Evolutionary conservation across 2,888 invertebrate species (phyloP), one percentile per base, ranked within the genome.

Genomic region (Drosophila pseudotalamancana): DNA sequence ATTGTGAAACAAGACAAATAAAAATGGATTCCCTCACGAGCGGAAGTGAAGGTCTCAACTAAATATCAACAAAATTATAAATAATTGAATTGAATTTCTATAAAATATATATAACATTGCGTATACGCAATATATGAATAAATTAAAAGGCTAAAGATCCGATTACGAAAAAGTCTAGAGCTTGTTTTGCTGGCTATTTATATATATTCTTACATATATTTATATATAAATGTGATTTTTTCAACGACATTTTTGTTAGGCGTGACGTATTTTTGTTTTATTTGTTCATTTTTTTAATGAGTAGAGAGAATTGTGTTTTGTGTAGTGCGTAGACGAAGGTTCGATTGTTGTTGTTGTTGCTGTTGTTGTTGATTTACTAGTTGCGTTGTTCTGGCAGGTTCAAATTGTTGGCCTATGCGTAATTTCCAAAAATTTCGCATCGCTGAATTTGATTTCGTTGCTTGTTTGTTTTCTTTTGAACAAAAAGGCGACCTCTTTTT

Each of bases 401-500:
- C 65, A 79, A 72, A 72, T 62, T 32, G 32, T 49, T 39, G 16
- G 43, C n/a, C 67, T 42, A 57, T 64, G 66, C 61, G 76, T 82
- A 65, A 64, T 63, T 79, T 77, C 61, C 59, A 68, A 59, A 62
- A 75, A 72, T 64, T 65, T 54, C 61, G 57, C 61, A 54, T 56
- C 60, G 11, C 35, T 43, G 37, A 68, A 57, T 77, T 54, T 63
- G 61, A 59, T 54, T 77, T 63, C 25, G 43, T 42, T 70, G 50
- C 23, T 54, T 71, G 35, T 68, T 66, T 62, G 45, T 63, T 63
- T 65, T 35, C 35, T 42, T 63, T 48, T 51, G 45, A n/a, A 34
- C 72, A 80, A n/a, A 34, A 76, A 80, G 71, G 66, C 74, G 87
- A 87, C 87, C 87, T 81, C 77, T 77, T 87, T 82, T 34, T 70